These are phyloP conservation scores for Caerostris darwini DNA, from an alignment of 1,140 invertebrate species.

Conservation along the genomic window DNA sequence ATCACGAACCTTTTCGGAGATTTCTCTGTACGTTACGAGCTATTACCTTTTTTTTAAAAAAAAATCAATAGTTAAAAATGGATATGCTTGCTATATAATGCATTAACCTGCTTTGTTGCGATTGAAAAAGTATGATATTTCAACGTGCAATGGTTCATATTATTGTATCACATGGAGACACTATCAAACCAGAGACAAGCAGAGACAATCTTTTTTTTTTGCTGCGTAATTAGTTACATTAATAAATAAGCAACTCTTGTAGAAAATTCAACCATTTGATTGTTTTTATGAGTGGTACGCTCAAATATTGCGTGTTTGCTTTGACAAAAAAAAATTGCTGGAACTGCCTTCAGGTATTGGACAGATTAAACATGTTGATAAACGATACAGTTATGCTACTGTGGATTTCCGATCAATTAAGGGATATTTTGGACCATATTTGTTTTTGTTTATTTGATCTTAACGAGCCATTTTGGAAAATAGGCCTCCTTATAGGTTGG, in stretches of 20 bases:
- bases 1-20: background rate
- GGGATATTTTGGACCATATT: background rate
- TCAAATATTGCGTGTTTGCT: conserved; percentile 4
- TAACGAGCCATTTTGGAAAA: background rate
- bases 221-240: conserved; percentile 56
- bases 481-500: background rate
- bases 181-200: background rate
- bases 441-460: background rate
- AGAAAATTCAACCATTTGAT: conserved; percentile 38
- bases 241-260: conserved; percentile 38
- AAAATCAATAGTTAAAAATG: conserved; percentile 44
- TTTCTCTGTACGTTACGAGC: background rate
- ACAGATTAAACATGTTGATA: background rate
- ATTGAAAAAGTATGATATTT: background rate
- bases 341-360: background rate
- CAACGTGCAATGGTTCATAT: background rate
- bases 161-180: background rate
- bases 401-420: background rate
- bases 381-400: background rate
- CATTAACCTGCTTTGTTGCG: background rate
- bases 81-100: conserved; percentile 16
- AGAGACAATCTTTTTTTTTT: background rate
- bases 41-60: background rate
- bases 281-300: conserved; percentile 56
- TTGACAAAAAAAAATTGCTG: background rate